These are phyloP conservation scores for Mormyrus proboscirostris DNA, from an alignment of 2,797 vertebrate genomes.

Conservation along the genomic window DNA sequence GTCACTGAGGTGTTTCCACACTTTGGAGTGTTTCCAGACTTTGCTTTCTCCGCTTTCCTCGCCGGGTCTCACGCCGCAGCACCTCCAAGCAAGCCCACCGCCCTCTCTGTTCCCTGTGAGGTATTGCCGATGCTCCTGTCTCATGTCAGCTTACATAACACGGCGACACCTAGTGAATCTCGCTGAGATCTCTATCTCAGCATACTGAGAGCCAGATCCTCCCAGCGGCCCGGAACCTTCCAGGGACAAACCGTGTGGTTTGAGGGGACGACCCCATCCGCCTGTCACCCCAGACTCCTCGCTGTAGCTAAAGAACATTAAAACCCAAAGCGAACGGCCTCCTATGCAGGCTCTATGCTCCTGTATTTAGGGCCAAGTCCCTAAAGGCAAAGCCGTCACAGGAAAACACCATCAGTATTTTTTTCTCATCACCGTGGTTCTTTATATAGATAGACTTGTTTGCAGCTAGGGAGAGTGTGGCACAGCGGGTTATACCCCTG, in stretches of 20 bases:
- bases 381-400: neutral
- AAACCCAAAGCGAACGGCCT: neutral
- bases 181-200: neutral
- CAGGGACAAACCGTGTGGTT: neutral
- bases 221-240: neutral
- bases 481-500: neutral
- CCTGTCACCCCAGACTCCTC: neutral
- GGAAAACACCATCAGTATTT: neutral
- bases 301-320: neutral
- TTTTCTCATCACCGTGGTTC: neutral
- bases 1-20: neutral
- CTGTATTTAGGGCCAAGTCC: neutral
- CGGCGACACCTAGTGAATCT: neutral
- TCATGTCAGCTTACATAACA: constrained; percentile 1
- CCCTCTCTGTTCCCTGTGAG: neutral
- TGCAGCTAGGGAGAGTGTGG: neutral
- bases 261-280: neutral
- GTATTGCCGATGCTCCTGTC: neutral
- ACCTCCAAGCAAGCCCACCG: neutral
- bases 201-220: neutral
- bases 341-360: neutral
- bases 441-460: neutral
- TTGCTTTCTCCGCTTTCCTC: neutral
- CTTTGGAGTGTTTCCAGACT: neutral
- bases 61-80: neutral